A percentile compares a stretch with the other conserved stretches of the same genome.
phyloP scores from a whole-genome alignment of 1,140 invertebrate genomes.

The Grapholita molesta region DNA sequence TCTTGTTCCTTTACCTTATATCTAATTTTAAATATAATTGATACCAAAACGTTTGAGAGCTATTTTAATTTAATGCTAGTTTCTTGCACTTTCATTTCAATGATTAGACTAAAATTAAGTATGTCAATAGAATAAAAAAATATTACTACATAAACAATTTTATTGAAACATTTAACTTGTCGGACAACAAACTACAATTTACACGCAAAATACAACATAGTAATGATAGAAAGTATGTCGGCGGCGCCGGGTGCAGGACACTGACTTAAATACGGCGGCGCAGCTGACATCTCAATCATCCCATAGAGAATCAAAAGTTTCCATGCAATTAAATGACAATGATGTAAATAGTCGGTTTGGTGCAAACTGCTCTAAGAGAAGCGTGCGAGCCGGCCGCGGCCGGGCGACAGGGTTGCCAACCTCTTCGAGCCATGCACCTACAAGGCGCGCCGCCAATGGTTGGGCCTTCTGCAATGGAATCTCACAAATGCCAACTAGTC shows the following conservation, averaged over 20 bases:
- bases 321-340: too few species aligned
- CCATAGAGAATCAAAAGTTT: too few species aligned
- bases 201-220: constrained; percentile 58
- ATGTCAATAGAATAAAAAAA: constrained; percentile 76
- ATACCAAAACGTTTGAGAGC: constrained; percentile 49
- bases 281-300: too few species aligned
- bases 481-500: constrained; percentile 60
- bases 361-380: too few species aligned
- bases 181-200: constrained; percentile 74
- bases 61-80: constrained; percentile 51
- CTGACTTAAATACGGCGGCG: too few species aligned
- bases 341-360: too few species aligned
- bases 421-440: too few species aligned
- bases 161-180: constrained; percentile 72
- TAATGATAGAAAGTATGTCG: constrained; percentile 38
- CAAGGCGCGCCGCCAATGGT: neutral
- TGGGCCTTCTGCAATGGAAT: constrained; percentile 27
- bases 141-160: constrained; percentile 73
- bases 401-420: too few species aligned
- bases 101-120: constrained; percentile 70
- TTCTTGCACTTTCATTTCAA: constrained; percentile 68
- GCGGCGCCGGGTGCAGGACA: constrained; percentile 21
- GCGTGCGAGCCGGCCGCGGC: too few species aligned
- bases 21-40: constrained; percentile 56
- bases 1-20: constrained; percentile 48